These are phyloP conservation scores for Tortricodes alternella DNA, from an alignment of 2,888 invertebrate genomes.

Conservation along the genomic window DNA sequence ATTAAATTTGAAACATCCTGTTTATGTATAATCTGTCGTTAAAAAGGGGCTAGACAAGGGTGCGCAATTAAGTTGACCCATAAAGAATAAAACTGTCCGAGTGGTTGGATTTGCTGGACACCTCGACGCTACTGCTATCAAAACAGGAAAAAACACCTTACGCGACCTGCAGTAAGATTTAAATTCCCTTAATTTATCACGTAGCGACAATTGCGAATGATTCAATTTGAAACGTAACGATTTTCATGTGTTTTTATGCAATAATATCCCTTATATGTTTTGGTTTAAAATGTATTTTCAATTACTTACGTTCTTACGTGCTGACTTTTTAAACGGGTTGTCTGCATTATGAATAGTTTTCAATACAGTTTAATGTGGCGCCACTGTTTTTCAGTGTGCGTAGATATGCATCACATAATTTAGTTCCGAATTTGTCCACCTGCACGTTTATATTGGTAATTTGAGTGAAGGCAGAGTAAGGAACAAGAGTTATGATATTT, in stretches of 20 bases:
- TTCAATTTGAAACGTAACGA: neutral
- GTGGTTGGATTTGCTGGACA: constrained; percentile 26
- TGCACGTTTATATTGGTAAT: neutral
- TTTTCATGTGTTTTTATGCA: neutral
- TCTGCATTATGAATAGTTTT: constrained; percentile 1
- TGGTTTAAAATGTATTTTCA: neutral
- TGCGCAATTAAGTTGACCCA: constrained; percentile 73
- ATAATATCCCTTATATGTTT: neutral
- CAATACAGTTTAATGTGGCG: constrained; percentile 7
- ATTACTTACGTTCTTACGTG: neutral
- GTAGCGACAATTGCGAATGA: neutral
- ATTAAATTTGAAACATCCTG: constrained; percentile 46
- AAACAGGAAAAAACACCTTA: neutral
- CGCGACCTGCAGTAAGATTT: neutral
- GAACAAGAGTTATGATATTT: constrained; percentile 21
- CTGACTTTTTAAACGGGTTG: neutral
- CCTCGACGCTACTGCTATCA: constrained; percentile 2
- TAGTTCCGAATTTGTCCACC: constrained; percentile 11
- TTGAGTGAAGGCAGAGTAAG: neutral
- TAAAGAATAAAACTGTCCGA: constrained; percentile 76
- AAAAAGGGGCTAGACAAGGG: constrained; percentile 77
- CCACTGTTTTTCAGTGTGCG: constrained; percentile 1
- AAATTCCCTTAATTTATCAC: neutral
- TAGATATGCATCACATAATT: neutral
- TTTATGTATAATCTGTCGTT: constrained; percentile 74